Evolutionary conservation across 1,140 invertebrate genomes (phyloP), one percentile per base, ranked within the genome.

Genomic region (Oryctes rhinoceros): DNA sequence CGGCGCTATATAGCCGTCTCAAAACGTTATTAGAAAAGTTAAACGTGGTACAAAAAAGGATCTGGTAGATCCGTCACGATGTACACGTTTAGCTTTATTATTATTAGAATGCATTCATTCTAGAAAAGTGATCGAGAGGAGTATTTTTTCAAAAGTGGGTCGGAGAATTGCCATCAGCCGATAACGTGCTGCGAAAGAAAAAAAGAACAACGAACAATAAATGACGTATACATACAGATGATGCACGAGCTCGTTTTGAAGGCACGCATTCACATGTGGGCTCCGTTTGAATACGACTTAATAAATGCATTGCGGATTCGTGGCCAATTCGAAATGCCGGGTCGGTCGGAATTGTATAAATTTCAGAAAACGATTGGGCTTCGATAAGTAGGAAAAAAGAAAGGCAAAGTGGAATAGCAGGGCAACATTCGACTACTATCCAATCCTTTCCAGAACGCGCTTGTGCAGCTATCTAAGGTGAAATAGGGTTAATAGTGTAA

Each of bases 401-500:
- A 59, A 59, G 53, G 53, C 53, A 18, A 59, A 59, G 53, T 59
- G 53, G 53, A 59, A 59, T 59, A 59, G 53, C 53, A 18, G 53
- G 53, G 53, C 53, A 59, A 15, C 53, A 59, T 59, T 59, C 15
- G 15, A 18, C n/a, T n/a, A 59, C 39, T 59, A 18, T 59, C 15
- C 18, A 59, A n/a, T 59, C 53, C 53, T 59, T 59, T 59, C 53
- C 53, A 59, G 53, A 59, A 59, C 53, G 15, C n/a, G 53, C 18
- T 59, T n/a, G 53, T 59, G 18, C 53, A n/a, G 53, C 20, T 59
- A 59, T 18, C 53, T 59, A 59, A 59, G 53, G 53, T 59, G 53
- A 59, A 59, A 59, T 59, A 59, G 53, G 53, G 53, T 59, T 59
- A 59, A 59, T 59, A 59, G 53, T 59, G 53, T 59, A 59, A 59